Base-by-base conservation (phyloP, 2,113 vertebrate species). In the Geococcyx californianus region DNA sequence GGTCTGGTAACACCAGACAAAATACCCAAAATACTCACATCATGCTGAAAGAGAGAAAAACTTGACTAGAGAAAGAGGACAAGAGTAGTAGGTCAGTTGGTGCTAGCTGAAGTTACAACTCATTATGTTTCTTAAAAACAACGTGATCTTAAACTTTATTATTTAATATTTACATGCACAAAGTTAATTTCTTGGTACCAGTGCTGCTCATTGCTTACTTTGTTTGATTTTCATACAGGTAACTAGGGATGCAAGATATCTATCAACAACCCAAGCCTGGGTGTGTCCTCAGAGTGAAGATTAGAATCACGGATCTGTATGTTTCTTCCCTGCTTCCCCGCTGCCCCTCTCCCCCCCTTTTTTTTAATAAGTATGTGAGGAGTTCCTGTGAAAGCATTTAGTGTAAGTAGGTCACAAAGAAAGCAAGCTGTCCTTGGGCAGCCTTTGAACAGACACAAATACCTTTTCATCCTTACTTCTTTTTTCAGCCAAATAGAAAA, bases 341-440 rank as follows among this genome's bases (percentile, higher is more conserved):
- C 23, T 20, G 14, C 23, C 49, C 12, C 8, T 9, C 0, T 4
- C 0, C 2, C 5, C 4, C 11, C 25, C 19, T n/a, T 79, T 66
- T 80, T 63, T 40, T 47, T 1, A 77, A 58, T 64, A 96, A 94
- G 76, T 81, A 77, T 94, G 84, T 84, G 84, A 96, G 84, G 89
- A 89, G 84, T 75, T 96, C 70, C 62, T 75, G 36, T 70, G 59
- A 70, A 85, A 95, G 69, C 72, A 93, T 95, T 96, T 96, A 84
- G 90, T 89, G 60, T 95, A 97, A 97, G 86, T 97, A 81, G 94
- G 97, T 97, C 96, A 96, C 89, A 94, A 95, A 96, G 94, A 96
- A 96, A 56, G 87, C 93, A 97, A 97, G 89, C 79, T 96, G 73
- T 91, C 87, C 75, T 90, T 95, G 83, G 72, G n/a, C 95, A 85